Evolutionary conservation across 2,113 vertebrate genomes (phyloP).

Genomic region (Crotalus tigris): DNA sequence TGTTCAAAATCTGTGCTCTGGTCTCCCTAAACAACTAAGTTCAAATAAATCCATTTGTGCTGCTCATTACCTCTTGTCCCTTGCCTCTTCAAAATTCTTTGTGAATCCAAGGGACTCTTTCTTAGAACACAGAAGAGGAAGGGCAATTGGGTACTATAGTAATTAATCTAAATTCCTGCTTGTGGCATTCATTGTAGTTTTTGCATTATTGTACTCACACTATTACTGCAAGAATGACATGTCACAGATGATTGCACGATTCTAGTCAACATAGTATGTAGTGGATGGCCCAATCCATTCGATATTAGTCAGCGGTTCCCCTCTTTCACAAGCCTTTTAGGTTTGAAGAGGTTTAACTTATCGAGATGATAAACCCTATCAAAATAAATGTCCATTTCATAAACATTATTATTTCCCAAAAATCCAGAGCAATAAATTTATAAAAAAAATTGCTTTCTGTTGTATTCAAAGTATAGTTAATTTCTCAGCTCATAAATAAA

Average conservation of each 20-base stretch:
- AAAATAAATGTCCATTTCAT: not conserved
- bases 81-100: not conserved
- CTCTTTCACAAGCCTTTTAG: not conserved
- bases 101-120: not conserved
- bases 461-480: not conserved
- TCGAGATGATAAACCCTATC: not conserved
- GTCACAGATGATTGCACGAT: not conserved
- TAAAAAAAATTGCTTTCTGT: not conserved
- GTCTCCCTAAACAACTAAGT: not conserved
- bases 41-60: not conserved
- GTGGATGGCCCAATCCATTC: not conserved
- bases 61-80: not conserved
- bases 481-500: constrained; percentile 19
- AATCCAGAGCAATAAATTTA: not conserved
- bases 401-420: not conserved
- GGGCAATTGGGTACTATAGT: not conserved
- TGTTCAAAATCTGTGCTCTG: not conserved
- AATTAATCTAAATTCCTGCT: not conserved
- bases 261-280: not conserved
- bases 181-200: not conserved
- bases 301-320: not conserved
- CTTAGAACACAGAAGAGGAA: not conserved
- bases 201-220: not conserved
- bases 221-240: not conserved
- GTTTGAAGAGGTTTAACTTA: not conserved